phyloP scores from a whole-genome alignment of 2,113 vertebrate species.

The Cochlearius cochlearius region DNA sequence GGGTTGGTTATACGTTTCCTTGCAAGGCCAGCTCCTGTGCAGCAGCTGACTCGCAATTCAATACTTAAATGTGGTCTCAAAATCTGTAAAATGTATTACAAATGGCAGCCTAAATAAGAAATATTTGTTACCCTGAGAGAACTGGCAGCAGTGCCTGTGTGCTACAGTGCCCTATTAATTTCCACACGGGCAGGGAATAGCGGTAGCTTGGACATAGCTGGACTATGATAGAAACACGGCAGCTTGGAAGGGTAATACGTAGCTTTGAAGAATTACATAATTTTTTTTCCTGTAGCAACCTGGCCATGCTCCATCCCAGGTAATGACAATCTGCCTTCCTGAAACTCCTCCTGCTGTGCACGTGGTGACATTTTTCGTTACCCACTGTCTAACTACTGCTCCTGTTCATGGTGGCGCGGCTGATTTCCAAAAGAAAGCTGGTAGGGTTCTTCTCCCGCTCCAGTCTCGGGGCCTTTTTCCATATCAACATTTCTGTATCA shows the following conservation, averaged over 20 bases:
- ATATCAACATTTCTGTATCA: background rate
- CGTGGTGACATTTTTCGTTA: background rate
- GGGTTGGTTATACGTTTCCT: background rate
- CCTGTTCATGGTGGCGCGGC: background rate
- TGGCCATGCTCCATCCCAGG: background rate
- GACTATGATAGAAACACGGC: fast-evolving
- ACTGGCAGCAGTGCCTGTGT: background rate
- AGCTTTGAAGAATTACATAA: background rate
- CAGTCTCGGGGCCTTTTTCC: fast-evolving
- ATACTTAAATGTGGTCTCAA: background rate
- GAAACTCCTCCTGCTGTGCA: background rate
- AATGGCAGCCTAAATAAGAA: background rate
- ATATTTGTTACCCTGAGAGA: background rate
- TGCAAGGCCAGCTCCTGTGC: background rate
- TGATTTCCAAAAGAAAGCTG: background rate
- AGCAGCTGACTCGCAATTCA: background rate
- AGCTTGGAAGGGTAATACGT: background rate
- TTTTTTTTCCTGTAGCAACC: background rate
- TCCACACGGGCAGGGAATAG: background rate
- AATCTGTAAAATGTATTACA: background rate
- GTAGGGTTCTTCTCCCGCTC: background rate
- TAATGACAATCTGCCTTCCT: background rate
- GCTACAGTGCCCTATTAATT: background rate
- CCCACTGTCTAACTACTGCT: background rate
- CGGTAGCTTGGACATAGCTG: background rate